Conservation (phyloP, 1,140 invertebrate genomes). For the Zaprionus ghesquierei region DNA sequence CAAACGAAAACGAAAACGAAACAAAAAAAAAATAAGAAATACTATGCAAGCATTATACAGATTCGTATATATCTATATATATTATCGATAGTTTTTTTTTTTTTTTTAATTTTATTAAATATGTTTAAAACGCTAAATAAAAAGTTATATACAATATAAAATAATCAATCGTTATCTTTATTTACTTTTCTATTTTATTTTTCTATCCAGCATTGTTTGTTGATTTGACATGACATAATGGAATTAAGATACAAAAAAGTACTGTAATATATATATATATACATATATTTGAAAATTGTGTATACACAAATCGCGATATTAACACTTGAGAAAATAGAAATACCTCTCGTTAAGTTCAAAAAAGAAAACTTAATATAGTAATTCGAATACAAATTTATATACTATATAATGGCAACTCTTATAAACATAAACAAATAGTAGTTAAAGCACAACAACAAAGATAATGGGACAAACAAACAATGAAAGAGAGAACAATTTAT, state of each 20-base stretch:
- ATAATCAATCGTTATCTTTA: conserved; percentile 6
- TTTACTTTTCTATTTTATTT: not conserved
- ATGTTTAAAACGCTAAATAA: conserved; percentile 74
- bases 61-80: conserved; percentile 23
- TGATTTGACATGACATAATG: conserved; percentile 43
- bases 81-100: conserved; percentile 55
- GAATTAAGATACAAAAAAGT: conserved; percentile 38
- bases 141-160: conserved; percentile 72
- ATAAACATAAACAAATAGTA: conserved; percentile 24
- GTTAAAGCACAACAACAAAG: not conserved
- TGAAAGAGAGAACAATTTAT: not conserved
- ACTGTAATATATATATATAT: conserved; percentile 19
- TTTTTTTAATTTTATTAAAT: conserved; percentile 75
- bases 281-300: conserved; percentile 23
- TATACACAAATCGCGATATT: conserved; percentile 59
- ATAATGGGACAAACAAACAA: not conserved
- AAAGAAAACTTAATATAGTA: conserved; percentile 57
- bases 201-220: not conserved
- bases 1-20: not conserved
- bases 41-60: conserved; percentile 6
- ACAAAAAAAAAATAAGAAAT: not conserved
- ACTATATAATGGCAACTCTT: conserved; percentile 25
- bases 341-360: conserved; percentile 83
- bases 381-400: conserved; percentile 45
- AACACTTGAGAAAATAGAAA: conserved; percentile 82